Conservation (phyloP, 2,113 vertebrate genomes). For the Hippopotamus amphibius region DNA sequence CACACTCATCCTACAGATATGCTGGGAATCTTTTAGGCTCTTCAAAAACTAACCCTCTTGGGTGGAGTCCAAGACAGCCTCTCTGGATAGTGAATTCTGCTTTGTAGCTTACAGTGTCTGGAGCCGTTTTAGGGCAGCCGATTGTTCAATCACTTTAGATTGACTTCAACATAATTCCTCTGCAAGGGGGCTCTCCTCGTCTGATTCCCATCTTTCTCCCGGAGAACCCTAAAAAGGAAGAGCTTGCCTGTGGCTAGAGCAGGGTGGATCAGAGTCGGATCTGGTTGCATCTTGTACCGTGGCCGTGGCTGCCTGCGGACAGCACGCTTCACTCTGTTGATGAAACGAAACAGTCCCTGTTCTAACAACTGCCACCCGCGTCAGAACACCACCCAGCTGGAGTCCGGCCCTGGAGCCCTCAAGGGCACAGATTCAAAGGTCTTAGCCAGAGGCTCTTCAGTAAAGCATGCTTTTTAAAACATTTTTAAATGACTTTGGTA, state of each 20-base stretch:
- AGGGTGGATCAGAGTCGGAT: neutral
- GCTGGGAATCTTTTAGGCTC: neutral
- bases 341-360: neutral
- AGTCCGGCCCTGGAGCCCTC: neutral
- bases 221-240: neutral
- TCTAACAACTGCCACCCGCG: neutral
- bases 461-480: neutral
- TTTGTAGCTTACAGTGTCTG: neutral
- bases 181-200: neutral
- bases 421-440: neutral
- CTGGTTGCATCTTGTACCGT: neutral
- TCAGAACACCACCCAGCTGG: neutral
- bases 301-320: neutral
- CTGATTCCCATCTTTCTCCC: neutral
- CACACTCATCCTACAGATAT: neutral
- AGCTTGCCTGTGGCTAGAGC: neutral
- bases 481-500: neutral
- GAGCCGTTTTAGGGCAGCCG: neutral
- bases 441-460: neutral
- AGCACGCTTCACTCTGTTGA: neutral
- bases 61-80: neutral
- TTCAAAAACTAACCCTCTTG: slow-evolving; percentile 1
- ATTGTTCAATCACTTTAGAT: neutral
- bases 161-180: neutral
- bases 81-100: neutral